Evolutionary conservation across 2,113 vertebrate genomes (phyloP), one percentile per base, ranked within the genome.

Genomic region (Chaenogobius annularis): DNA sequence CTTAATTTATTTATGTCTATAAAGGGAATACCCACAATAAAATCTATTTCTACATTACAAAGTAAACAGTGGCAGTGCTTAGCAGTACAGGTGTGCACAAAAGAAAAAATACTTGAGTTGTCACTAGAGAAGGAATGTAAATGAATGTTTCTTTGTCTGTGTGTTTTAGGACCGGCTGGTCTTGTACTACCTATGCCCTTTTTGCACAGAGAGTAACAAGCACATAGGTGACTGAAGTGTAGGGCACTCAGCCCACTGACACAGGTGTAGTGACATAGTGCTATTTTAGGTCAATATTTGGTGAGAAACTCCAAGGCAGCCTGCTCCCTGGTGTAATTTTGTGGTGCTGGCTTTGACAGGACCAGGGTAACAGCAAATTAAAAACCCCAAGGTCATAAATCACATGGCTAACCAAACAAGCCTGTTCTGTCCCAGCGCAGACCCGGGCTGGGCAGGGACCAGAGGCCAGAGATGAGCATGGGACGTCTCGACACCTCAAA

Each of bases 371-470:
- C 76, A 80, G 81, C 79, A 73, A 70, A 88, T 89, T 92, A 83
- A 89, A 92, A 90, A 87, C 85, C 77, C 83, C 83, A 87, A 82
- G 73, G 74, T 74, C 81, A 85, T 91, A 86, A 91, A 91, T 92
- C 87, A 89, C 47, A 77, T 1, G 55, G 69, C 75, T 82, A 83
- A 89, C 88, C 74, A 90, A 92, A 90, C 89, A 90, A 82, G 59
- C 55, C 50, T 31, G 37, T 78, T 81, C n/a, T 44, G 35, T 83
- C 68, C 85, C 8, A 75, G 85, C 82, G 79, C 64, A 50, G 68
- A 22, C n/a, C 20, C 10, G 37, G 77, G 72, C 82, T 65, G 80
- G 81, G 80, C 76, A 82, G 75, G 35, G 70, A 86, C 75, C 85
- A 46, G 69, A 61, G 75, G 77, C 48, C 67, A 82, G 73, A 12